phyloP scores from a whole-genome alignment of 2,113 vertebrate species.

The Tauraco erythrolophus region DNA sequence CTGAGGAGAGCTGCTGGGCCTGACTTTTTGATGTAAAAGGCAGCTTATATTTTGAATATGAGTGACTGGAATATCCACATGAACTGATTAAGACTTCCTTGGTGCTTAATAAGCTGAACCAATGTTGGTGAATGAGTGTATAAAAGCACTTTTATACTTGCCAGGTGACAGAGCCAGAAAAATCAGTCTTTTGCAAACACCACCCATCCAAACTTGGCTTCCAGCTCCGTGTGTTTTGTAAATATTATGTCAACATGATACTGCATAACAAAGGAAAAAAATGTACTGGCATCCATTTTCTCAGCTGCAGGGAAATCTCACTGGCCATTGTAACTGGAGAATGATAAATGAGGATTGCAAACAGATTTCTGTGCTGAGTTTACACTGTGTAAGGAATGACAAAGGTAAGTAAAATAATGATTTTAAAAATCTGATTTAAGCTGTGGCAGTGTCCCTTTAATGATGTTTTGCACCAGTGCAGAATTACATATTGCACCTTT shows the following conservation, averaged over 20 bases:
- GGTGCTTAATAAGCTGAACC: slow-evolving; percentile 4
- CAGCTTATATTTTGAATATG: neutral
- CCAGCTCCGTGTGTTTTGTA: neutral
- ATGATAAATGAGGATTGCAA: slow-evolving; percentile 47
- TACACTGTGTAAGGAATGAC: slow-evolving; percentile 9
- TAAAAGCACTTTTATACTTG: neutral
- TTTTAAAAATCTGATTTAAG: slow-evolving; percentile 16
- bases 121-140: neutral
- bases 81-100: neutral
- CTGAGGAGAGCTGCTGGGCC: neutral
- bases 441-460: slow-evolving; percentile 12
- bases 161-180: slow-evolving; percentile 11
- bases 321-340: neutral
- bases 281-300: slow-evolving; percentile 25
- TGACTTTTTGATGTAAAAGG: neutral
- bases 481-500: slow-evolving; percentile 27
- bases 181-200: slow-evolving; percentile 16
- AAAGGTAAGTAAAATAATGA: slow-evolving; percentile 59
- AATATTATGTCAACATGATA: slow-evolving; percentile 2
- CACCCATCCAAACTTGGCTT: slow-evolving; percentile 1
- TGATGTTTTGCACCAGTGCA: neutral
- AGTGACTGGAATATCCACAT: neutral
- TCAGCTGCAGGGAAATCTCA: neutral
- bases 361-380: slow-evolving; percentile 56
- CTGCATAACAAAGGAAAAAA: neutral